Evolutionary conservation across 1,140 invertebrate genomes (phyloP).

Genomic region (Anadara kagoshimensis): DNA sequence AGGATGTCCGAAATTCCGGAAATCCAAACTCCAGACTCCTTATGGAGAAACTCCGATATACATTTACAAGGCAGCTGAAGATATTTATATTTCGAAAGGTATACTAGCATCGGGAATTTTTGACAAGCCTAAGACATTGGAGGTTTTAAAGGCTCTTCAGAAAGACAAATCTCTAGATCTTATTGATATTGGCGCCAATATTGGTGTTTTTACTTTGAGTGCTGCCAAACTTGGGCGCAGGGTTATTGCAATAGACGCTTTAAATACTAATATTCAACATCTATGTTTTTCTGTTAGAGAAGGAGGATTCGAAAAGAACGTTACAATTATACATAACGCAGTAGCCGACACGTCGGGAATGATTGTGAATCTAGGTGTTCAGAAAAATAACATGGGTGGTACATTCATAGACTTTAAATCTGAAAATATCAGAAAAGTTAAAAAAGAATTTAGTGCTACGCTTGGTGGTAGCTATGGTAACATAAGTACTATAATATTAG

Average conservation of each 20-base stretch:
- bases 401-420: slow-evolving; percentile 34
- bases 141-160: slow-evolving; percentile 15
- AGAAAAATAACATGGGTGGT: slow-evolving; percentile 38
- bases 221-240: slow-evolving; percentile 35
- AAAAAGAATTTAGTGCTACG: slow-evolving; percentile 11
- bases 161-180: slow-evolving; percentile 31
- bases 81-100: slow-evolving; percentile 13
- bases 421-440: slow-evolving; percentile 27
- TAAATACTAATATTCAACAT: slow-evolving; percentile 36
- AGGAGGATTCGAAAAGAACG: slow-evolving; percentile 25
- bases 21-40: slow-evolving; percentile 20
- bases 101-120: background rate
- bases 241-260: slow-evolving; percentile 33
- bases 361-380: slow-evolving; percentile 32
- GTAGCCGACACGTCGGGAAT: slow-evolving; percentile 21
- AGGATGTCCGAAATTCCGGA: background rate
- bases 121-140: background rate
- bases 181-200: slow-evolving; percentile 31
- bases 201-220: slow-evolving; percentile 31
- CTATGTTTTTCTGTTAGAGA: slow-evolving; percentile 29
- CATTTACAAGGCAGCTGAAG: slow-evolving; percentile 14
- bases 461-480: slow-evolving; percentile 30
- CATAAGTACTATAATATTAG: slow-evolving; percentile 36
- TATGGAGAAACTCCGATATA: slow-evolving; percentile 25
- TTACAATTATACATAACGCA: slow-evolving; percentile 34